Conservation (phyloP, 1,140 invertebrate genomes). For the Rhagoletis pomonella region DNA sequence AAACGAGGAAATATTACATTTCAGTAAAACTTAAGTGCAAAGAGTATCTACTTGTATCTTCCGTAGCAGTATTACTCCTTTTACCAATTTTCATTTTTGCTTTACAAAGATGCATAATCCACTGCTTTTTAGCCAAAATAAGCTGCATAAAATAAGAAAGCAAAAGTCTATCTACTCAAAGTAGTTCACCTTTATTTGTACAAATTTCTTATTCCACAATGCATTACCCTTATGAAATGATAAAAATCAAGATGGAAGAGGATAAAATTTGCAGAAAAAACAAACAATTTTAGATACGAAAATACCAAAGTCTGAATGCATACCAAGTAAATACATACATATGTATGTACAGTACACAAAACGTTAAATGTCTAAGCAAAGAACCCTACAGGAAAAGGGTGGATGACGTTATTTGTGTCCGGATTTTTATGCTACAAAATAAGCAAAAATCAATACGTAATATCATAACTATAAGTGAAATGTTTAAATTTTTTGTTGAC, state of each 20-base stretch:
- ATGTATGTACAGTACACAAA: too few relatives aligned
- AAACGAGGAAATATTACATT: neutral
- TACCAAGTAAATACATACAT: neutral
- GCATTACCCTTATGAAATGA: constrained; percentile 26
- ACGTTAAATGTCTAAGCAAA: too few relatives aligned
- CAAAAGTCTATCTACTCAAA: too few relatives aligned
- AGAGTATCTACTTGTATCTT: too few relatives aligned
- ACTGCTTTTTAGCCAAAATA: neutral
- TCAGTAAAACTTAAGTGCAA: neutral
- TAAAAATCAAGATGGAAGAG: neutral
- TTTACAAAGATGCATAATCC: neutral
- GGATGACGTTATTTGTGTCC: too few relatives aligned
- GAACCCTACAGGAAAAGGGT: too few relatives aligned
- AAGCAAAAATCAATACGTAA: too few relatives aligned
- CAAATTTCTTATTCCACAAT: constrained; percentile 4
- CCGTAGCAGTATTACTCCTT: too few relatives aligned
- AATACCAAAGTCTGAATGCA: constrained; percentile 23
- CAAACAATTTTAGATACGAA: neutral
- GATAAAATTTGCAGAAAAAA: constrained; percentile 1
- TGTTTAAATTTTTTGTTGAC: neutral
- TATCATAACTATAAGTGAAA: neutral
- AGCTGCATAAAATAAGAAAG: neutral
- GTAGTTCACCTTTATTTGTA: neutral
- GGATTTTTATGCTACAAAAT: too few relatives aligned
- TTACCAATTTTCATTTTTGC: neutral